Conservation (phyloP, 2,113 vertebrate genomes). For the Malurus cyaneus region DNA sequence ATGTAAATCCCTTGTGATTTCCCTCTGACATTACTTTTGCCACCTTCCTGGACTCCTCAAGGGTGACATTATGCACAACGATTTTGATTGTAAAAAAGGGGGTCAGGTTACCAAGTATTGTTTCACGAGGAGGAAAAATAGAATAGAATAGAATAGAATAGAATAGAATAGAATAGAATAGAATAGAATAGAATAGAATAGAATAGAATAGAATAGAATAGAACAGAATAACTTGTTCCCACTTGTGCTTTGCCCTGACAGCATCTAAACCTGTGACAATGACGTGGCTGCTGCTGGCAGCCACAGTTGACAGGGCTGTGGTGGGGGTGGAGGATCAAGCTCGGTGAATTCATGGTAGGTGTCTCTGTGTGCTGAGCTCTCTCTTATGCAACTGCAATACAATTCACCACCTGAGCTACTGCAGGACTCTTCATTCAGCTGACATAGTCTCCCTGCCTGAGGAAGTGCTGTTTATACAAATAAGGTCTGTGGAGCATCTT, state of each 20-base stretch:
- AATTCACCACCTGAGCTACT: not conserved
- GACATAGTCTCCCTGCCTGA: not conserved
- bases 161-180: not conserved
- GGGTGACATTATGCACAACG: too few species aligned
- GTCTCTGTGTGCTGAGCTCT: not conserved
- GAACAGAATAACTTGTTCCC: not conserved
- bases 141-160: too few species aligned
- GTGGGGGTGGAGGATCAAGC: not conserved
- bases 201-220: too few species aligned
- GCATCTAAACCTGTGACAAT: not conserved
- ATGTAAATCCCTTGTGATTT: not conserved
- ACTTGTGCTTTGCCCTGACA: not conserved
- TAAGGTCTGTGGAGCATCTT: not conserved
- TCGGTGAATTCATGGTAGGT: not conserved
- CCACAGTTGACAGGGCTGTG: not conserved
- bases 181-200: not conserved
- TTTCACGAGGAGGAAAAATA: not conserved
- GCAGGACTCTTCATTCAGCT: not conserved
- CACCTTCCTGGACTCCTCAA: not conserved
- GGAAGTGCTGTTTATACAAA: not conserved
- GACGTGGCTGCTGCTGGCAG: not conserved
- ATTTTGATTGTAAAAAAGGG: not conserved
- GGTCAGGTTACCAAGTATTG: not conserved
- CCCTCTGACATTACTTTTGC: not conserved
- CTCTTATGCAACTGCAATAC: not conserved